Percentiles rank a stretch among this genome's conserved stretches.
phyloP scores from a whole-genome alignment of 2,113 vertebrate species.

The Scartelaos histophorus region DNA sequence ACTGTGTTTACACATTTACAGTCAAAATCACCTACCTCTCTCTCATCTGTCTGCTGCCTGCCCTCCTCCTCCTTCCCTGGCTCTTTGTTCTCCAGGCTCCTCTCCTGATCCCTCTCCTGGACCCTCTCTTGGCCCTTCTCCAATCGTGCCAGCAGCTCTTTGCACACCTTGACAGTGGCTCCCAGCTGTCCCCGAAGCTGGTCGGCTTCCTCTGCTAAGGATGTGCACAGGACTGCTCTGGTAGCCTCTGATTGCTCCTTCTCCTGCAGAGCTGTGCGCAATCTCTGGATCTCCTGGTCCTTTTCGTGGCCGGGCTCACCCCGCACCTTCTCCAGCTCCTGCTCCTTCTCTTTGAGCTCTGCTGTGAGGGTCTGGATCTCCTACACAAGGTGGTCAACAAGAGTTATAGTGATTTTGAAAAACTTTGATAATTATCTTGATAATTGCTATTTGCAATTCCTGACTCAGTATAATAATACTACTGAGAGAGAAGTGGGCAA shows the following conservation, averaged over 20 bases:
- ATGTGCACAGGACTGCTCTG: slow-evolving; percentile 82
- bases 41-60: slow-evolving; percentile 46
- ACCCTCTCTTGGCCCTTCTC: slow-evolving; percentile 73
- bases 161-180: slow-evolving; percentile 87
- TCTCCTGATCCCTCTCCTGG: slow-evolving; percentile 76
- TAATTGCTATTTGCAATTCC: no score
- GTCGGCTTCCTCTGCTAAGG: slow-evolving; percentile 83
- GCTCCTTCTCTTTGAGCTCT: slow-evolving; percentile 79
- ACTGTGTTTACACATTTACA: no score
- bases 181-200: slow-evolving; percentile 84
- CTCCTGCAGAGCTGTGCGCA: slow-evolving; percentile 77
- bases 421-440: neutral
- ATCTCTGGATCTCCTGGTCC: slow-evolving; percentile 79
- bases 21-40: slow-evolving; percentile 74
- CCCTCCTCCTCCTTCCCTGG: neutral
- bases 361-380: slow-evolving; percentile 81
- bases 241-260: slow-evolving; percentile 80
- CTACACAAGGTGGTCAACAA: slow-evolving; percentile 53
- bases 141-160: slow-evolving; percentile 83
- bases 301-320: slow-evolving; percentile 77
- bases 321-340: slow-evolving; percentile 72
- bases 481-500: neutral
- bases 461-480: no score
- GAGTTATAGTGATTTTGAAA: neutral
- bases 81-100: slow-evolving; percentile 80